A percentile compares a stretch with the other conserved stretches of the same genome.
Evolutionary conservation across 92 coral and sea anemone species (phyloP).

Genomic region (Phenganax subtilis): DNA sequence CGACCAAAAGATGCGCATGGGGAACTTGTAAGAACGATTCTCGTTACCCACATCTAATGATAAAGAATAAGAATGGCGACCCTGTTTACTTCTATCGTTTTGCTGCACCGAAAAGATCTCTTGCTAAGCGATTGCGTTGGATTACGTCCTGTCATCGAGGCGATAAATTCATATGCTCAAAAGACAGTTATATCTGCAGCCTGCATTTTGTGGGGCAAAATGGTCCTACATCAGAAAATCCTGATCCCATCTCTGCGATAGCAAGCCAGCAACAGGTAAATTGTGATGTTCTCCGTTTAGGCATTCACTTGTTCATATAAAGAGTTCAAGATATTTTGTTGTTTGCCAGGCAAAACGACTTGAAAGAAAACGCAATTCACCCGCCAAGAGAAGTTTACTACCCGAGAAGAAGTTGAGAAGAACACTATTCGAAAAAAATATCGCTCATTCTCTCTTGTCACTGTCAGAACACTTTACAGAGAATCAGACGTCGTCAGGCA

Average conservation of each 20-base stretch:
- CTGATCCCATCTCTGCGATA: constrained; percentile 41
- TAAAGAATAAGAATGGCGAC: no score
- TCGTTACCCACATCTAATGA: no score
- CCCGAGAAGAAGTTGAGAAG: not conserved
- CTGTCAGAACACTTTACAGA: not conserved
- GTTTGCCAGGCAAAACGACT: not conserved
- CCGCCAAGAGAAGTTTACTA: not conserved
- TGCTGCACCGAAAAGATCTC: no score
- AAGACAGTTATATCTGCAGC: constrained; percentile 53
- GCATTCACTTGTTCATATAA: not conserved
- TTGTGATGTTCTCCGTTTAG: not conserved
- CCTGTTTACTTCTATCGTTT: no score
- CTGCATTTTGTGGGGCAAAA: constrained; percentile 55
- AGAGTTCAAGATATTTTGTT: not conserved
- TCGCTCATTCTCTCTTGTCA: not conserved
- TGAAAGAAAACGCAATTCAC: not conserved
- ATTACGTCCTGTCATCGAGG: no score
- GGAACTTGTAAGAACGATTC: no score
- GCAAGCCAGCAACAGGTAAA: constrained; percentile 13
- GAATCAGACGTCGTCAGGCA: not conserved
- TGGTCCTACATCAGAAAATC: constrained; percentile 52
- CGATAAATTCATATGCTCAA: constrained; percentile 15
- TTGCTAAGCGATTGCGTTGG: no score
- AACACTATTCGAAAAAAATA: not conserved
- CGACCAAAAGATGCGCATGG: no score